Percentiles rank a stretch among this genome's conserved stretches.
Evolutionary conservation across 2,113 vertebrate species (phyloP).

Genomic region (Thinocorus orbignyianus): DNA sequence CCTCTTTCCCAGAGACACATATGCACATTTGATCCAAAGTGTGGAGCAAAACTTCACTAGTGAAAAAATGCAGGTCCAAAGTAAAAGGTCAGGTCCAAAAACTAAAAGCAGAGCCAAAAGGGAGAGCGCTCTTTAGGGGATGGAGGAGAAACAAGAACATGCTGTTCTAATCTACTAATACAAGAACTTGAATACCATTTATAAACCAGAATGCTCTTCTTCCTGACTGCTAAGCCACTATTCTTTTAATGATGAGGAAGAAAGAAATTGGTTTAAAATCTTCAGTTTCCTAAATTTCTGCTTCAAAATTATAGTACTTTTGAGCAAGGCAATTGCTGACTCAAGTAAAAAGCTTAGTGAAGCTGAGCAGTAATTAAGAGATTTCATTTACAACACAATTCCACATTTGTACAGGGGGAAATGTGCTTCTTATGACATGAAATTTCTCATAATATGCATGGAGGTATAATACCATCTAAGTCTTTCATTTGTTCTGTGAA

Average conservation of each 20-base stretch:
- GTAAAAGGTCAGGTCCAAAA: not conserved
- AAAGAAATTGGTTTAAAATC: not conserved
- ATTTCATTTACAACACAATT: slow-evolving; percentile 26
- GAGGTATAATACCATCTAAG: not conserved
- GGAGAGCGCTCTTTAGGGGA: not conserved
- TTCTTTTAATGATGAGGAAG: not conserved
- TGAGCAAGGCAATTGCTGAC: slow-evolving; percentile 5
- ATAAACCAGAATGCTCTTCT: not conserved
- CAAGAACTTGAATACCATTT: not conserved
- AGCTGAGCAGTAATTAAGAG: slow-evolving; percentile 44
- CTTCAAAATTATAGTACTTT: slow-evolving; percentile 16
- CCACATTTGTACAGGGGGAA: slow-evolving; percentile 3
- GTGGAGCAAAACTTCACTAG: not conserved
- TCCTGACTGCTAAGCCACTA: not conserved
- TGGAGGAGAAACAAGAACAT: not conserved
- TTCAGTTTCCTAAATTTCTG: slow-evolving; percentile 11
- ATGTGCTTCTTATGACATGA: not conserved
- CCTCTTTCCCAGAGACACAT: not conserved
- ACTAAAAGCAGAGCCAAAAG: not conserved
- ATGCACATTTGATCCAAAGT: not conserved
- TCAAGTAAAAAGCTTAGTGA: not conserved
- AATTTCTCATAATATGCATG: not conserved
- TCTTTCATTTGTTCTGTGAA: not conserved
- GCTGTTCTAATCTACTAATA: not conserved
- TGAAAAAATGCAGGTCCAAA: not conserved